phyloP scores from a whole-genome alignment of 2,888 invertebrate species.

The Pheosia gnoma region DNA sequence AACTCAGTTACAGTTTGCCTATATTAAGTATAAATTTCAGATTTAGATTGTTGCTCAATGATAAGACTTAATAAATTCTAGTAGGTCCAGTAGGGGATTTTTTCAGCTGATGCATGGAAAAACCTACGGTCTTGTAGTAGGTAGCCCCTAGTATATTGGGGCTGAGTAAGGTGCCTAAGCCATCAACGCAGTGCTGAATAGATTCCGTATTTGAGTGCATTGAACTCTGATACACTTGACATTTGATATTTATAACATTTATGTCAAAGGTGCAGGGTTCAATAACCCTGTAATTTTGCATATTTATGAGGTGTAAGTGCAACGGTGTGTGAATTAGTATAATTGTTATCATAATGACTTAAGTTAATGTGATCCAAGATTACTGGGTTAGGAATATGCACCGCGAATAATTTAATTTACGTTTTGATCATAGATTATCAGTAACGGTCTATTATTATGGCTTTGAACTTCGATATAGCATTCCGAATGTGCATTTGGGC shows the following conservation, averaged over 20 bases:
- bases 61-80: no score
- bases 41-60: no score
- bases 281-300: background rate
- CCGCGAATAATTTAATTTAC: background rate
- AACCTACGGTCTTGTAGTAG: no score
- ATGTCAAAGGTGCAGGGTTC: constrained; percentile 1
- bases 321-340: background rate
- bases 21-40: no score
- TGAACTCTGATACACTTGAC: background rate
- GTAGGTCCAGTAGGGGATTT: no score
- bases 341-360: background rate
- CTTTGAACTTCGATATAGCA: background rate
- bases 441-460: constrained; percentile 1
- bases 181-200: background rate
- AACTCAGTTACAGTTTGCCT: no score
- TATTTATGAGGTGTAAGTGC: background rate
- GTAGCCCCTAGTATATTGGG: no score
- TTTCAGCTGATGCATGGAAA: no score
- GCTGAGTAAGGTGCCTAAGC: no score
- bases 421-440: constrained; percentile 1
- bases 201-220: background rate
- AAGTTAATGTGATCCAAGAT: no score
- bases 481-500: background rate
- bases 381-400: background rate
- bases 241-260: background rate